A percentile compares a stretch with the other conserved stretches of the same genome.
phyloP scores from a whole-genome alignment of 92 coral and sea anemone species.

The Zoanthus sansibaricus region DNA sequence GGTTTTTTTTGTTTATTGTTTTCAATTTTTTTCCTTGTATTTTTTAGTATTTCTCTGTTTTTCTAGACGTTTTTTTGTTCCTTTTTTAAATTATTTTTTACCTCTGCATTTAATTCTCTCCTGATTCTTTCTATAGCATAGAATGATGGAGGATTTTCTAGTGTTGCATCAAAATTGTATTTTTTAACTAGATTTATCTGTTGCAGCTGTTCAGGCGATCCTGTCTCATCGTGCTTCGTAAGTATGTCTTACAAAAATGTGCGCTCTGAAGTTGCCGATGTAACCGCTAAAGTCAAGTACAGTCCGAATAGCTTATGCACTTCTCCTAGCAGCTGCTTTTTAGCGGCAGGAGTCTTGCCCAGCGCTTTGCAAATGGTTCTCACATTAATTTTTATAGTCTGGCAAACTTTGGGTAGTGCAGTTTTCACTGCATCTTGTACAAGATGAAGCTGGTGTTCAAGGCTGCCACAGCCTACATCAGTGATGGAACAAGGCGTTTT shows the following conservation, averaged over 20 bases:
- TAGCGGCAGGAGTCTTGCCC: conserved; percentile 9
- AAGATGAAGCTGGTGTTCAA: conserved; percentile 53
- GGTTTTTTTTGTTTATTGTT: no score
- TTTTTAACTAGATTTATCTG: no score
- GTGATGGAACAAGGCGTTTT: conserved; percentile 23
- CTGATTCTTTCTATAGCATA: no score
- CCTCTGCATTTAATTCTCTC: no score
- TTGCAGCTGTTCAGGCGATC: background rate
- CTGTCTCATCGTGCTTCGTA: background rate
- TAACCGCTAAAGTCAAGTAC: conserved; percentile 37
- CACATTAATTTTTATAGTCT: background rate
- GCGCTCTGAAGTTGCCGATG: background rate
- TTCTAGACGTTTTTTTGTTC: no score
- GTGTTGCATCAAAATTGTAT: no score
- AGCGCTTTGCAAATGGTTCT: conserved; percentile 28
- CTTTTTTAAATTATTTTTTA: no score
- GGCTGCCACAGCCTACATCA: conserved; percentile 47
- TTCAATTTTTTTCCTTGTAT: no score
- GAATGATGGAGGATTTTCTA: no score
- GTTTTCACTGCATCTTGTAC: conserved; percentile 29
- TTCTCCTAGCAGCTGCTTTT: conserved; percentile 18
- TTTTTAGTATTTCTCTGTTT: no score
- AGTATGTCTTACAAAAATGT: background rate
- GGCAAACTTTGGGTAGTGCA: conserved; percentile 11
- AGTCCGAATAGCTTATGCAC: conserved; percentile 9